phyloP scores from a whole-genome alignment of 2,888 invertebrate genomes.

The Eueremaeus valkanovi region DNA sequence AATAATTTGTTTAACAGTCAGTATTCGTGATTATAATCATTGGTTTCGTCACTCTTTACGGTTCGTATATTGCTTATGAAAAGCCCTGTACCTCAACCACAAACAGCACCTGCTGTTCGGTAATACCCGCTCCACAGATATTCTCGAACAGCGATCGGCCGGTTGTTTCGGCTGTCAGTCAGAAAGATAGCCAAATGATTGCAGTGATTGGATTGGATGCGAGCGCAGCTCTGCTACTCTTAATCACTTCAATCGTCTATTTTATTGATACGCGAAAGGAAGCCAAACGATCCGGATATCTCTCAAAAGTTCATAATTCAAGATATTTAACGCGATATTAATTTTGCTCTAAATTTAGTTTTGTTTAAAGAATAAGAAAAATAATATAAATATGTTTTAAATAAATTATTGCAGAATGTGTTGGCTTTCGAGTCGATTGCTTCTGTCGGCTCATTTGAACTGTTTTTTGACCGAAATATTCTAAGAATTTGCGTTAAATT shows the following conservation, averaged over 20 bases:
- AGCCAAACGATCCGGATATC: conserved; percentile 29
- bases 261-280: conserved; percentile 36
- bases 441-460: no score
- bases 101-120: conserved; percentile 3
- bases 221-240: neutral
- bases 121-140: neutral
- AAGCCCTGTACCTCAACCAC: conserved; percentile 19
- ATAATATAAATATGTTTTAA: no score
- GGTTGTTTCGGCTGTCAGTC: conserved; percentile 3
- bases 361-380: no score
- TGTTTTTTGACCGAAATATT: no score
- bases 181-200: conserved; percentile 27
- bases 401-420: no score
- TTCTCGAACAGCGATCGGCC: neutral
- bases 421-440: no score
- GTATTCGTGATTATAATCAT: conserved; percentile 18
- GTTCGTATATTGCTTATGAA: conserved; percentile 19
- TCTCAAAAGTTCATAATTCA: conserved; percentile 32
- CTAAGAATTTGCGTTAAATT: no score
- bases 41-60: conserved; percentile 15
- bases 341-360: no score
- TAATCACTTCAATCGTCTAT: conserved; percentile 23
- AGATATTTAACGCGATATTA: conserved; percentile 25
- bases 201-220: conserved; percentile 21
- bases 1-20: neutral